These are phyloP conservation scores for Aeoliscus strigatus DNA, from an alignment of 2,797 vertebrate species.

Conservation along the genomic window DNA sequence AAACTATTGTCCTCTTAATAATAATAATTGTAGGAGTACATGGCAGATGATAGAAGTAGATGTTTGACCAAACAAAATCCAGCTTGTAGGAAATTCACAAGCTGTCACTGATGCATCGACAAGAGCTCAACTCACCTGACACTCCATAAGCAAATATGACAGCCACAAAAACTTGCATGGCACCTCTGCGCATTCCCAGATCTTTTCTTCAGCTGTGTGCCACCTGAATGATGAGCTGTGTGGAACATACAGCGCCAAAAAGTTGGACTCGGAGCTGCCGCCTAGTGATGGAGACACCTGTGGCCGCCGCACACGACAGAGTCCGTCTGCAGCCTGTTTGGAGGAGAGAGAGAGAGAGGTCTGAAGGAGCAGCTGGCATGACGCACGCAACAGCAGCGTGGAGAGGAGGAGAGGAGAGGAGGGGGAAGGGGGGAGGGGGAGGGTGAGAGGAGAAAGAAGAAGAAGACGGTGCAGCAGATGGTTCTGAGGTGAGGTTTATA, in stretches of 20 bases:
- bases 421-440: neutral
- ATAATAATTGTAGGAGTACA: too few relatives aligned
- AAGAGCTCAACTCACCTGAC: slow-evolving; percentile 37
- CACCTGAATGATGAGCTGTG: neutral
- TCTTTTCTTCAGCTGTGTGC: too few relatives aligned
- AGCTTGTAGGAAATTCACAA: too few relatives aligned
- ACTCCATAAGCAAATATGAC: slow-evolving; percentile 48
- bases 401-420: neutral
- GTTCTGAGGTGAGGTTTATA: too few relatives aligned
- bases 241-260: neutral
- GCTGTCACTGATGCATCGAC: too few relatives aligned
- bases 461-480: too few relatives aligned
- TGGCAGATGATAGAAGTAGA: too few relatives aligned
- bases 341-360: neutral
- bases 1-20: too few relatives aligned
- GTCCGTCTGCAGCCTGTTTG: neutral
- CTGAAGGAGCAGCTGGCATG: neutral
- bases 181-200: neutral
- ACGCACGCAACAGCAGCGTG: neutral
- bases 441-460: neutral
- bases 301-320: neutral
- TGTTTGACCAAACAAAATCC: too few relatives aligned
- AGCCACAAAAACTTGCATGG: slow-evolving; percentile 15
- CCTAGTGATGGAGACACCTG: neutral
- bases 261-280: too few relatives aligned